These are phyloP conservation scores for Erynnis tages DNA, from an alignment of 2,888 invertebrate genomes.

Conservation along the genomic window DNA sequence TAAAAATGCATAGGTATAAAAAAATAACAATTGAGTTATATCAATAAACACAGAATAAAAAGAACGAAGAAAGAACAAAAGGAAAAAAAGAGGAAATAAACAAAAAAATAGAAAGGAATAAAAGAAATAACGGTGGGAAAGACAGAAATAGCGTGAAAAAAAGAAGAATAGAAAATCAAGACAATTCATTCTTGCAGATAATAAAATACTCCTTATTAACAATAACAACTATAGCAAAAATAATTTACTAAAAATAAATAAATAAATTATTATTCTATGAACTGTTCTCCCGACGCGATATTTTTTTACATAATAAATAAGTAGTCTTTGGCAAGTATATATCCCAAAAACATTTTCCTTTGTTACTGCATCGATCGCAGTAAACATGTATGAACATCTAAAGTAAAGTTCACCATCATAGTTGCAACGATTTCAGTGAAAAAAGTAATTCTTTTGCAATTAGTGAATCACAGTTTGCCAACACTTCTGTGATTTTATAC, in stretches of 20 bases:
- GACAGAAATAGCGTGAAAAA: neutral
- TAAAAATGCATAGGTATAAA: constrained; percentile 9
- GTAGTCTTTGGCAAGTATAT: constrained; percentile 21
- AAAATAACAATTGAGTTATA: constrained; percentile 22
- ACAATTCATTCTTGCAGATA: too few relatives aligned
- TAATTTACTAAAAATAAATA: constrained; percentile 43
- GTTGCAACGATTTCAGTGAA: too few relatives aligned
- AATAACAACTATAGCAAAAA: constrained; percentile 39
- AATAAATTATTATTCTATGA: constrained; percentile 33
- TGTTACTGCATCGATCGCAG: too few relatives aligned
- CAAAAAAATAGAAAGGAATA: too few relatives aligned
- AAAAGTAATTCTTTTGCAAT: too few relatives aligned
- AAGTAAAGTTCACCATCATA: too few relatives aligned
- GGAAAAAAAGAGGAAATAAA: too few relatives aligned
- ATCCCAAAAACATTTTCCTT: too few relatives aligned
- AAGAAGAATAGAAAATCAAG: too few relatives aligned
- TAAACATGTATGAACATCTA: too few relatives aligned
- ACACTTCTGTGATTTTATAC: neutral
- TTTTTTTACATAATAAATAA: neutral
- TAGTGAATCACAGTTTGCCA: too few relatives aligned
- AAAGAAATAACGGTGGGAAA: constrained; percentile 13
- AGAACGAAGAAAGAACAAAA: neutral
- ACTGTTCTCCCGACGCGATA: constrained; percentile 8
- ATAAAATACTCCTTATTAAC: constrained; percentile 47
- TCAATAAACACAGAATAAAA: constrained; percentile 8